A percentile compares a stretch with the other conserved stretches of the same genome.
phyloP scores from a whole-genome alignment of 2,797 vertebrate species.

The Cryptoblepharus egeriae region DNA sequence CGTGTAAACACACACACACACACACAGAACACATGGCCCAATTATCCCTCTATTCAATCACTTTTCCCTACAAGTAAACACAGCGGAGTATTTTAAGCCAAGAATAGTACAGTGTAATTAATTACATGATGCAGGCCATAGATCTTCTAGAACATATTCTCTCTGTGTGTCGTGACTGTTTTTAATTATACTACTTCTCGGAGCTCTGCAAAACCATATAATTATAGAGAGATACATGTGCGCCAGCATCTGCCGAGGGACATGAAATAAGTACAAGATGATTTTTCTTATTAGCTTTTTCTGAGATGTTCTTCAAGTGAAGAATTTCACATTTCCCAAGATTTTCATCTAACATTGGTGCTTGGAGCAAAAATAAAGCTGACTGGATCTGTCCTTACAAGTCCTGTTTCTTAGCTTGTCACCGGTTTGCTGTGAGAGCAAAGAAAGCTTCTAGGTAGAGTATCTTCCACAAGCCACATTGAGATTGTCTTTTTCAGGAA shows the following conservation, averaged over 20 bases:
- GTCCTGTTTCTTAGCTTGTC: background rate
- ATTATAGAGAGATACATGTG: background rate
- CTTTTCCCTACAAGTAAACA: background rate
- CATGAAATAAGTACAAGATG: slow-evolving; percentile 6
- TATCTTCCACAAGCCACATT: background rate
- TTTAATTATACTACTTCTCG: slow-evolving; percentile 18
- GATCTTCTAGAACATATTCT: slow-evolving; percentile 43
- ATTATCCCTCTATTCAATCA: slow-evolving; percentile 34
- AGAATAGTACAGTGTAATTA: slow-evolving; percentile 39
- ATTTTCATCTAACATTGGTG: background rate
- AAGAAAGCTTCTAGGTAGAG: background rate
- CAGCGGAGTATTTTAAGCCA: slow-evolving; percentile 25
- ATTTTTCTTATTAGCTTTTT: background rate
- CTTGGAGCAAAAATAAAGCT: background rate
- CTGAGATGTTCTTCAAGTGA: background rate
- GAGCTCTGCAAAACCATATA: slow-evolving; percentile 17
- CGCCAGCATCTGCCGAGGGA: background rate
- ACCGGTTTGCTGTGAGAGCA: background rate
- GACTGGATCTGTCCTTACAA: background rate
- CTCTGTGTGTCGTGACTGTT: slow-evolving; percentile 43
- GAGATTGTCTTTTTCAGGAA: background rate
- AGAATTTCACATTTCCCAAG: background rate
- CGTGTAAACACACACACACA: background rate
- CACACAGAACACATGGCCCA: background rate
- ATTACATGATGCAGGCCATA: slow-evolving; percentile 30